These are phyloP conservation scores for Lepidochitona cinerea DNA, from an alignment of 2,888 invertebrate genomes.

Conservation along the genomic window DNA sequence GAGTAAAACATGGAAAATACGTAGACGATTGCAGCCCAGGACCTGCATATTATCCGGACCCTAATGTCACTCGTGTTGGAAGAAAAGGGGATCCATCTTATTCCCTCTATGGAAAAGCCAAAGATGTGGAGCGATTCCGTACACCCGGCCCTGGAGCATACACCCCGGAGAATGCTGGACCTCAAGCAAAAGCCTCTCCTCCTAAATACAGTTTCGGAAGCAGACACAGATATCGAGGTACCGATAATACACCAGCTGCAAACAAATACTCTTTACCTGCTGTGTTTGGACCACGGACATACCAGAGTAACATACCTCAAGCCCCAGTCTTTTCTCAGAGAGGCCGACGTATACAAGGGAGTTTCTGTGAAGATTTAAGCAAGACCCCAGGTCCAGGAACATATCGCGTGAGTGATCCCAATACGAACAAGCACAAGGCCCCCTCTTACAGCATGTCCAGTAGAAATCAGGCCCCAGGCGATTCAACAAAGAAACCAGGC, in stretches of 20 bases:
- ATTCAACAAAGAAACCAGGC: conserved; percentile 87
- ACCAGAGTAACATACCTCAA: conserved; percentile 35
- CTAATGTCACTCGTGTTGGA: conserved; percentile 60
- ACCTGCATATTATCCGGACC: conserved; percentile 47
- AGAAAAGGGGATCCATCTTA: conserved; percentile 66
- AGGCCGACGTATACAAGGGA: conserved; percentile 79
- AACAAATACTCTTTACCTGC: conserved; percentile 32
- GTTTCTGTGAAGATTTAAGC: conserved; percentile 46
- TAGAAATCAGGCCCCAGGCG: conserved; percentile 82
- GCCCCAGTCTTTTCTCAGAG: conserved; percentile 88
- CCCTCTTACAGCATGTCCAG: conserved; percentile 92
- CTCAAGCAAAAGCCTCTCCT: conserved; percentile 44
- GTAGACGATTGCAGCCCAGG: conserved; percentile 64
- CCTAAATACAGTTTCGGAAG: conserved; percentile 67
- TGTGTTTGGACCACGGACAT: conserved; percentile 30
- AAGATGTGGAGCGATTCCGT: conserved; percentile 47
- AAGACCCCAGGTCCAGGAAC: conserved; percentile 82
- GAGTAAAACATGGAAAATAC: conserved; percentile 61
- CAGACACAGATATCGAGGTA: conserved; percentile 52
- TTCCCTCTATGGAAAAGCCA: conserved; percentile 57
- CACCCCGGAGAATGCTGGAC: conserved; percentile 61
- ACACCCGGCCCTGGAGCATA: conserved; percentile 69
- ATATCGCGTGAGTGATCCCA: conserved; percentile 79
- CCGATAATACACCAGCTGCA: conserved; percentile 62
- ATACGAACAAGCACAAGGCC: conserved; percentile 74